Evolutionary conservation across 2,113 vertebrate genomes (phyloP).

Genomic region (Galeopterus variegatus): DNA sequence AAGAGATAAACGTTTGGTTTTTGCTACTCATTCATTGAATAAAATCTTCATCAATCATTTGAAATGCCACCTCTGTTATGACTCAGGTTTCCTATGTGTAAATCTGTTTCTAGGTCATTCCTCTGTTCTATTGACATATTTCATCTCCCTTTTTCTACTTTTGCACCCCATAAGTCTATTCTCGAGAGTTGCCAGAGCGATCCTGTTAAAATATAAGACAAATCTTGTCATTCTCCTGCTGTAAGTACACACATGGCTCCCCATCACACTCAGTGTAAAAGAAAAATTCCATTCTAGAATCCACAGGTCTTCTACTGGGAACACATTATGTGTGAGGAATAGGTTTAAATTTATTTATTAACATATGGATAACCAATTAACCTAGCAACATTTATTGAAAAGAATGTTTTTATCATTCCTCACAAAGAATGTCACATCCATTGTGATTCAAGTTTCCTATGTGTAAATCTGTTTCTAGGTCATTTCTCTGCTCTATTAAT

Average conservation of each 20-base stretch:
- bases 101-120: neutral
- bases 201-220: constrained; percentile 34
- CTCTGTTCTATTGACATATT: neutral
- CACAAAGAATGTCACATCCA: neutral
- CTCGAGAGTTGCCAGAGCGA: neutral
- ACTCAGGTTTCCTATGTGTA: neutral
- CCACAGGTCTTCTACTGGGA: neutral
- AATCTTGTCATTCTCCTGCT: neutral
- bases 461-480: neutral
- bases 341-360: no score
- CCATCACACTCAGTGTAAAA: neutral
- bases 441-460: neutral
- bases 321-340: neutral
- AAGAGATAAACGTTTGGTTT: no score
- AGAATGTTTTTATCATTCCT: neutral
- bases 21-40: neutral
- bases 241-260: neutral
- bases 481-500: neutral
- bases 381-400: neutral
- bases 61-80: neutral
- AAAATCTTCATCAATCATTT: neutral
- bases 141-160: neutral
- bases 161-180: neutral
- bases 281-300: neutral
- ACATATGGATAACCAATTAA: no score